phyloP scores from a whole-genome alignment of 2,113 vertebrate species.

The Sinocyclocheilus anshuiensis region DNA sequence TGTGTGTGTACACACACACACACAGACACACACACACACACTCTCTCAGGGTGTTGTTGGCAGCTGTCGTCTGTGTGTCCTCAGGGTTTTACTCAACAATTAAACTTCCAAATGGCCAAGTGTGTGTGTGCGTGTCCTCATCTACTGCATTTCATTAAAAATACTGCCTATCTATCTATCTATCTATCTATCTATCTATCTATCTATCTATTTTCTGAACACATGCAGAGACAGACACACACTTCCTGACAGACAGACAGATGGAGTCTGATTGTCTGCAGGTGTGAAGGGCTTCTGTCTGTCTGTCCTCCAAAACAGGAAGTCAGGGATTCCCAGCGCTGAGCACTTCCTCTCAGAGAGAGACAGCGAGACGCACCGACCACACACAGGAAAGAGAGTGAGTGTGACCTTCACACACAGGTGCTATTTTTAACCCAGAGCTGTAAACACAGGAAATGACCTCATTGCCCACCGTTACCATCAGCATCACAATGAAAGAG shows the following conservation, averaged over 20 bases:
- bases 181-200: too few relatives aligned
- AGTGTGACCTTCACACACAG: slow-evolving; percentile 20
- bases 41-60: slow-evolving; percentile 7
- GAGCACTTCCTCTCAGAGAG: slow-evolving; percentile 71
- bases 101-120: slow-evolving; percentile 45
- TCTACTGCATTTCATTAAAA: background rate
- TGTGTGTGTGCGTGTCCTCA: slow-evolving; percentile 16
- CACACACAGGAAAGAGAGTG: slow-evolving; percentile 5
- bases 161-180: background rate
- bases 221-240: background rate
- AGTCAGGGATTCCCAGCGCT: slow-evolving; percentile 73
- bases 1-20: slow-evolving; percentile 29
- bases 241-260: background rate
- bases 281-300: slow-evolving; percentile 12
- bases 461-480: background rate
- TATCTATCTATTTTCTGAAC: background rate
- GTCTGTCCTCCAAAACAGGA: slow-evolving; percentile 69
- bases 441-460: slow-evolving; percentile 47
- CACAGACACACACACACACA: slow-evolving; percentile 30
- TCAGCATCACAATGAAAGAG: background rate
- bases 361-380: slow-evolving; percentile 9
- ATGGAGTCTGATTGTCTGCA: background rate
- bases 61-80: slow-evolving; percentile 48
- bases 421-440: slow-evolving; percentile 41
- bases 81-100: slow-evolving; percentile 45